Base-by-base conservation (phyloP, 2,113 vertebrate genomes). In the Panthera tigris region DNA sequence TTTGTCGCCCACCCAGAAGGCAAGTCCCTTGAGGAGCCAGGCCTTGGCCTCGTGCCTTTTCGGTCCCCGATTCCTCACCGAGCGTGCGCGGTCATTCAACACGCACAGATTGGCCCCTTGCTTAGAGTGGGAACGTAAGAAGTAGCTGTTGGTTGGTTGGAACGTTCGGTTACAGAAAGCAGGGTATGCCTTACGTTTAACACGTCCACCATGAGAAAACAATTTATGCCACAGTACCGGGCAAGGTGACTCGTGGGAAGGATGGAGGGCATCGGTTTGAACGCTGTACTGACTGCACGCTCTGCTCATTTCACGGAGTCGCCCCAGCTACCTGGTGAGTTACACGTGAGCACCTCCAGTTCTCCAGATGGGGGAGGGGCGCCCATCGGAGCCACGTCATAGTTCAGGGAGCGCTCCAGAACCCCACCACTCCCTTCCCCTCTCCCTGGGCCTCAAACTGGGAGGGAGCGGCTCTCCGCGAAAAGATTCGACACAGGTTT, bases 181-280 rank as follows among this genome's bases (percentile, higher is more conserved):
- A 96, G 91, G 52, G 12, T 86, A 48, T 81, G 25, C 81, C 25
- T 95, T 82, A 29, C 78, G 11, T 81, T 45, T 76, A 63, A 61
- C 69, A 97, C 82, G 89, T 81, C 65, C 71, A 78, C 0, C 27
- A 19, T 14, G 63, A 39, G 73, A 41, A 83, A 80, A 15, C 29
- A 69, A 16, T 36, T 88, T 52, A 66, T 16, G 5, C 61, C 50
- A 36, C 13, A 15, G 36, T 39, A 31, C 7, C 86, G 57, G 45
- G 90, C 45, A 15, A 50, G 41, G 84, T 91, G 16, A 63, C 36
- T 68, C 23, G 45, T 33, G 83, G 63, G 80, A 93, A 88, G 57
- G 80, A 68, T 50, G 73, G 69, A 69, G 81, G 68, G 74, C 66
- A 55, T 81, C 92, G 31, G 14, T 97, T 48, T 73, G 45, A 81